Base-by-base conservation (phyloP, 2,888 invertebrate genomes). In the Drosophila diplacantha region DNA sequence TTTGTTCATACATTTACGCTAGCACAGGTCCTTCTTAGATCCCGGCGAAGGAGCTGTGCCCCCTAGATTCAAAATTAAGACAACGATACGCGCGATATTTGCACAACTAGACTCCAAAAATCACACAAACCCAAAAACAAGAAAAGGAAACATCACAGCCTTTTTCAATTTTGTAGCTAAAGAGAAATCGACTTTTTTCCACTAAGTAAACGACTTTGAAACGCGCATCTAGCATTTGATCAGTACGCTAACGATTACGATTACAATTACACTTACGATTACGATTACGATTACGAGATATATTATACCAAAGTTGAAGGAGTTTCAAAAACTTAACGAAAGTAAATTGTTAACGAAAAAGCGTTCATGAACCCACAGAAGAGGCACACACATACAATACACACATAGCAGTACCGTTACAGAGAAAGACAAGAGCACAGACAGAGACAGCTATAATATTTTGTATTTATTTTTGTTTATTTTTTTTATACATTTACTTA, bases 261-360 rank as follows among this genome's bases (percentile, higher is more conserved):
- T 39, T 20, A 32, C 29, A 24, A 54, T 35, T 20, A 41, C 44
- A 44, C 44, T 53, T 44, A 16, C 31, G n/a, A 11, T 26, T 60
- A 53, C 43, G 6, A 39, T 31, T 44, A 50, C 56, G 41, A 51
- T 20, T 54, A 54, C 56, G 46, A 41, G 29, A 31, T 14, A 46
- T 60, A 64, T 60, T 67, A 77, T 76, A 74, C 80, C 80, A 76
- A 79, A 74, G 80, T 76, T 55, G 68, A 66, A 35, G 44, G 54
- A 71, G 69, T 78, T 76, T 73, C 20, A 62, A 67, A 65, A 67
- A 65, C 65, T 54, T 54, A 65, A 37, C 37, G 47, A 51, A 41
- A 52, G 56, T 38, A 56, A 43, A 51, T 43, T 47, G 43, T 53
- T 58, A 55, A 35, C 11, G 29, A 18, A 47, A 26, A 41, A 26